Conservation (phyloP, 2,113 vertebrate genomes). For the Gnathonemus echidnorhynchus region DNA sequence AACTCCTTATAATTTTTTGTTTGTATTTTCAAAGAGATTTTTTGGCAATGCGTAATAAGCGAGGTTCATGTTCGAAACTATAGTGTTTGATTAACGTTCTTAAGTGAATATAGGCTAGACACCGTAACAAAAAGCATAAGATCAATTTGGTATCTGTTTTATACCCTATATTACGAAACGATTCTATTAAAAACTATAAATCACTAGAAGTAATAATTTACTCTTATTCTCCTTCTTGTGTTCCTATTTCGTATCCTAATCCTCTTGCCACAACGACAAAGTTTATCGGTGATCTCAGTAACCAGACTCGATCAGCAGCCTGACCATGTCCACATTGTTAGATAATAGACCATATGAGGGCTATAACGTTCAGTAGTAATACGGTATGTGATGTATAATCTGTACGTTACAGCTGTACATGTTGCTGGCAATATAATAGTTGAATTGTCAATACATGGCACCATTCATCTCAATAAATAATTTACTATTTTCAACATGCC, state of each 20-base stretch:
- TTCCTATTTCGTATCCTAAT: not conserved
- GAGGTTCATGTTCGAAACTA: not conserved
- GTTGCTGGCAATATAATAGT: not conserved
- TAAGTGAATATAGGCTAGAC: not conserved
- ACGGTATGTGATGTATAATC: not conserved
- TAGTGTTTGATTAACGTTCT: not conserved
- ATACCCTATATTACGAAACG: not conserved
- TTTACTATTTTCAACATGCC: not conserved
- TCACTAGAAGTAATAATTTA: not conserved
- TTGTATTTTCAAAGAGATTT: slow-evolving; percentile 8
- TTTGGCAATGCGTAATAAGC: not conserved
- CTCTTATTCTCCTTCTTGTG: not conserved
- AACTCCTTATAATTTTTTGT: slow-evolving; percentile 22
- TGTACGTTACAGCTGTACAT: not conserved
- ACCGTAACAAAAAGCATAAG: not conserved
- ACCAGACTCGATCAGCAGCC: not conserved
- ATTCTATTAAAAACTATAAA: not conserved
- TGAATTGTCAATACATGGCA: not conserved
- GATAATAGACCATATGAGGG: not conserved
- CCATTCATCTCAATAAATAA: not conserved
- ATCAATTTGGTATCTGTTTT: not conserved
- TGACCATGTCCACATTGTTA: not conserved
- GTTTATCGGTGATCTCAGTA: not conserved
- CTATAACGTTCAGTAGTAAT: not conserved
- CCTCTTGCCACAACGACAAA: not conserved